Evolutionary conservation across 1,140 invertebrate species (phyloP), one percentile per base, ranked within the genome.

Genomic region (Spodoptera litura): DNA sequence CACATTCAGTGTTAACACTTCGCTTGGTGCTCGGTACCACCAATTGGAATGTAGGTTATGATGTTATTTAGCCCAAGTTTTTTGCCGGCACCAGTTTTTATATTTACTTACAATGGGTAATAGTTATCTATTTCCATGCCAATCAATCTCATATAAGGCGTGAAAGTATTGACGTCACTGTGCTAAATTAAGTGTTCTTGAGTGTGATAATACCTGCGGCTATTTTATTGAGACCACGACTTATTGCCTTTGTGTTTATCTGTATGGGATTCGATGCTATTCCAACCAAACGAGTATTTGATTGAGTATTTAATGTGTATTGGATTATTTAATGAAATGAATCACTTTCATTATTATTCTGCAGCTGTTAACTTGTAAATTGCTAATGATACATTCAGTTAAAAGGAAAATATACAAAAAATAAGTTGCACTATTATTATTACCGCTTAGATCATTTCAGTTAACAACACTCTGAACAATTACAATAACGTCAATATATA

Each of bases 31-130:
- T 85, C 81, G 83, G 78, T 85, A 83, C 85, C 84, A 88, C 87
- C 87, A 82, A 87, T 84, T 85, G 92, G 91, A 91, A 94, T 94
- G 89, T 93, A 93, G 93, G 93, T 94, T 94, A 94, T 92, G 88
- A 93, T 93, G 92, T 91, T 93, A 94, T 89, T 91, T 92, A 88
- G 91, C 83, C 83, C 85, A 81, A 87, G 83, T 90, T 93, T 92
- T 93, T 93, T 93, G 88, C 86, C 81, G 76, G 85, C 85, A 83
- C 83, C 86, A 89, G 81, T 89, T 93, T 94, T 94, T 92, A 91
- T 66, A 66, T 90, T 90, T 85, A 89, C 82, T 88, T 87, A 90
- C 87, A 93, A 93, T 93, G 88, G 87, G 88, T 91, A 93, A 89
- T 93, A 88, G 87, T 90, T 92, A 93, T 93, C 90, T 90, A 82